Evolutionary conservation across 2,113 vertebrate species (phyloP).

Genomic region (Deroptyus accipitrinus): DNA sequence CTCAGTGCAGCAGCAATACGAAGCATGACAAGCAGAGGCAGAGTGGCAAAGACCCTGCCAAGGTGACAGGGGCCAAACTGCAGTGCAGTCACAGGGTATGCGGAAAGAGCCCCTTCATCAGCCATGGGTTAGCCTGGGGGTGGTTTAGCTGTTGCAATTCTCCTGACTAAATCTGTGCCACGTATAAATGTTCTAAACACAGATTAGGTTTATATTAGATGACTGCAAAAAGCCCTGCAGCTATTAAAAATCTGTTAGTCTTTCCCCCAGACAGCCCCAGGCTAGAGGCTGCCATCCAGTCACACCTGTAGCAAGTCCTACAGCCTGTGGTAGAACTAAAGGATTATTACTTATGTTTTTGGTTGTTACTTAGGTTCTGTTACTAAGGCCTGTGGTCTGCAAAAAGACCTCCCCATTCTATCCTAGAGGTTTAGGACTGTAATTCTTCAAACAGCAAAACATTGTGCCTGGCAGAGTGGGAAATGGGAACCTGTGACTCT

Average conservation of each 20-base stretch:
- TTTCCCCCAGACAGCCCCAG: not conserved
- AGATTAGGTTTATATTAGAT: not conserved
- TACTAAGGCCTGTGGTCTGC: not conserved
- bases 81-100: not conserved
- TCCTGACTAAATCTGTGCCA: not conserved
- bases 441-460: not conserved
- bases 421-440: not conserved
- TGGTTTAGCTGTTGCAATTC: not conserved
- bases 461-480: not conserved
- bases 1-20: not conserved
- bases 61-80: constrained; percentile 6
- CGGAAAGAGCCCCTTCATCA: not conserved
- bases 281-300: not conserved
- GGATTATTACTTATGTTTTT: too few relatives aligned
- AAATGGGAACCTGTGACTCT: not conserved
- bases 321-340: not conserved
- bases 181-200: not conserved
- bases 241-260: not conserved
- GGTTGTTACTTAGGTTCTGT: not conserved
- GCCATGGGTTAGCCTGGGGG: not conserved
- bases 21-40: not conserved
- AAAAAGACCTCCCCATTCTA: not conserved
- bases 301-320: not conserved
- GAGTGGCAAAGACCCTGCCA: not conserved
- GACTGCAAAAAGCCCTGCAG: not conserved